Base-by-base conservation (phyloP, 53 echinoderm and acorn worm species). In the Hippasteria phrygiana region DNA sequence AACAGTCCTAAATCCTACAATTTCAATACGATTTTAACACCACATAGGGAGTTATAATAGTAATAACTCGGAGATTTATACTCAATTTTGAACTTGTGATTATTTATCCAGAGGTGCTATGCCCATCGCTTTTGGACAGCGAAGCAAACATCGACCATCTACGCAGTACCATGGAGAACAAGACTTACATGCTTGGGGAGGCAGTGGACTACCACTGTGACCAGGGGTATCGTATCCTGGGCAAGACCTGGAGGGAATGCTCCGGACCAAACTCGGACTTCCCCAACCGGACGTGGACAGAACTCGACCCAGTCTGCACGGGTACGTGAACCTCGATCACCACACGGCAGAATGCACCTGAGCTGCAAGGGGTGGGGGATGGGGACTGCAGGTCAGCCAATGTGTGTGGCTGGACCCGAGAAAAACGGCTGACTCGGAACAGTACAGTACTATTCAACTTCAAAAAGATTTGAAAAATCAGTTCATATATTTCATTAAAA, bases 151-250 rank as follows among this genome's bases (percentile, higher is more conserved):
- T 89, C 39, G 10, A 48, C 11, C 39, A 90, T 45, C 80, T 80
- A 4, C 46, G 62, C 32, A 81, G 81, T 14, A 55, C 55, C 34
- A 73, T 90, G 73, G 80, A 55, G 73, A 81, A 81, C 62, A 80
- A 74, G 34, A 59, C 74, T 62, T 90, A 90, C 74, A 73, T 20
- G 36, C 43, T 37, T 17, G 90, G 90, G 67, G 90, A 90, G 24
- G 82, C 56, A 26, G 62, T 90, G 26, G 71, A 90, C 37, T 90
- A 90, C 62, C 43, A 40, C 59, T 90, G 90, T 82, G 82, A 90
- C 55, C 62, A 39, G 5, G 90, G 90, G n/a, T 90, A 64, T 56
- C 63, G 73, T 24, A 53, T 90, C 73, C 59, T 79, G 27, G 80
- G 47, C 7, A 53, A 22, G 6, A 81, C 56, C 42, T 81, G 43